Base-by-base conservation (phyloP, 2,113 vertebrate genomes). In the Platysternon megacephalum region DNA sequence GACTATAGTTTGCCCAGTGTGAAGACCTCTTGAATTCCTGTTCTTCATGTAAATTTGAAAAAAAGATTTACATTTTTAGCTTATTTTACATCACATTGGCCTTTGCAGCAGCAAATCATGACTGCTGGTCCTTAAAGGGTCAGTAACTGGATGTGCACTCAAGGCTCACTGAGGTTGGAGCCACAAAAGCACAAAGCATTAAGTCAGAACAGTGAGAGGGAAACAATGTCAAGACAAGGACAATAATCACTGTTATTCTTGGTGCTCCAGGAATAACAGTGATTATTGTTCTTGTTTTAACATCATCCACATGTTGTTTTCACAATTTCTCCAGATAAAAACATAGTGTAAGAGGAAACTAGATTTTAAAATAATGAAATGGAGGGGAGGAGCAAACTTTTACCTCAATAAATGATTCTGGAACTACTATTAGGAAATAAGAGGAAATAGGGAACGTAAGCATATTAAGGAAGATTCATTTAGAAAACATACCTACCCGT, bases 211-310 rank as follows among this genome's bases (percentile, higher is more conserved):
- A 87, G 87, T 86, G 93, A 92, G 78, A 91, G 89, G 95, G 85
- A 97, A 97, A 97, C 96, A 97, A 97, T 96, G 92, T 96, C 95
- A 97, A 92, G 29, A 91, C 95, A 98, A 97, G 94, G 97, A 97
- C 93, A 97, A 96, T 97, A 97, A 95, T 87, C 53, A 26, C 88
- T 96, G 92, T 97, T 97, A 93, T 95, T 97, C 87, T 96, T 91
- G 93, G 91, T 90, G 90, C 86, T 98, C 93, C 85, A 96, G 84
- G 81, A 97, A 96, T 85, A 97, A 96, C 94, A 97, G 88, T 82
- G 79, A 96, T 97, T 97, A 91, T 96, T 98, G 96, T 97, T 95
- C 90, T 92, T 94, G 68, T 94, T 97, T 95, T 94, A 93, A 93
- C 89, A 95, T 96, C 86, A 85, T 92, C 72, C 78, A 65, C 48